Conservation (phyloP, 2,113 vertebrate species). For the Leptobrachium leishanense region DNA sequence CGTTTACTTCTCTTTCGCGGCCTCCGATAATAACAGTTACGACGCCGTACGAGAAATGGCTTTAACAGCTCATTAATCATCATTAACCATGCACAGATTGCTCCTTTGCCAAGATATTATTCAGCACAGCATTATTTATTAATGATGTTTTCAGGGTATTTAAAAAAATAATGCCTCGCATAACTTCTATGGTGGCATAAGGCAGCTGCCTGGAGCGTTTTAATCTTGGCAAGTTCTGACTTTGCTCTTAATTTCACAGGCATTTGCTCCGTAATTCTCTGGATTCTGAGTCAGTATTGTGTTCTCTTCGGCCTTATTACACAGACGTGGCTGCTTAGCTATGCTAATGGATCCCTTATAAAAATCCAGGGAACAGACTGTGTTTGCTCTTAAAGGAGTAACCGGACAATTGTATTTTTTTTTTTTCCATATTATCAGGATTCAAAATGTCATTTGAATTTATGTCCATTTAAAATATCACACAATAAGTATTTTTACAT, state of each 20-base stretch:
- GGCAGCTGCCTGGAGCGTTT: conserved; percentile 19
- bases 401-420: no score
- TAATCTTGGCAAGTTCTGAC: conserved; percentile 29
- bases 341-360: conserved; percentile 26
- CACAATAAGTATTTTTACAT: no score
- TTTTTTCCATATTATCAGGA: no score
- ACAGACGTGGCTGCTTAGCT: conserved; percentile 33
- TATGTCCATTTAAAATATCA: no score
- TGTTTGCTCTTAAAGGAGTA: background rate
- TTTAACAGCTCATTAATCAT: no score
- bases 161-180: background rate
- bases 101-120: no score
- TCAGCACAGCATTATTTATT: background rate
- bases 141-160: background rate
- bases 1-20: no score
- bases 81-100: no score
- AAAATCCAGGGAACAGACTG: conserved; percentile 13
- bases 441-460: no score
- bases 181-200: conserved; percentile 4
- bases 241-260: conserved; percentile 42
- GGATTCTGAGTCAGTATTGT: conserved; percentile 31
- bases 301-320: conserved; percentile 28
- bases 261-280: conserved; percentile 45
- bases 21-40: no score
- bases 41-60: no score